phyloP scores from a whole-genome alignment of 2,888 invertebrate species.

The Camptogramma bilineatum region DNA sequence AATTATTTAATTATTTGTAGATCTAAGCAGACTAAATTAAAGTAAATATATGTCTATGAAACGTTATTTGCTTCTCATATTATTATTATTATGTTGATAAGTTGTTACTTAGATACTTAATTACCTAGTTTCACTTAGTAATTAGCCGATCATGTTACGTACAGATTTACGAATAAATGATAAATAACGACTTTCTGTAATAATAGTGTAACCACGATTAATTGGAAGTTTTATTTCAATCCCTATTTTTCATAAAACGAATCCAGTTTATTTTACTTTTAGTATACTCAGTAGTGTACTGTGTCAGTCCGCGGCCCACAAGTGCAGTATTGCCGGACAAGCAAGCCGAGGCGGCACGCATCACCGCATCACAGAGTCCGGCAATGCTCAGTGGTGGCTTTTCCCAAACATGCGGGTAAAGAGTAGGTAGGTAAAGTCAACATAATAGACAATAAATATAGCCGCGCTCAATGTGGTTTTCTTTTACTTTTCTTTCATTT shows the following conservation, averaged over 20 bases:
- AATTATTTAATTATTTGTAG: constrained; percentile 18
- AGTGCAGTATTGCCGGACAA: no score
- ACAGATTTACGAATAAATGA: constrained; percentile 11
- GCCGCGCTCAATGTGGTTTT: no score
- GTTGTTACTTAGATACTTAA: constrained; percentile 32
- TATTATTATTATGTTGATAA: constrained; percentile 27
- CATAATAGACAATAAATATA: no score
- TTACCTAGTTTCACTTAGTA: constrained; percentile 25
- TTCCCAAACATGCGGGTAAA: no score
- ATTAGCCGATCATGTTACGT: constrained; percentile 12
- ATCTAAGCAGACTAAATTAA: constrained; percentile 14
- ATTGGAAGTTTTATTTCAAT: constrained; percentile 15
- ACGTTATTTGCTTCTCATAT: constrained; percentile 23
- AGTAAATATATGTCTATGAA: constrained; percentile 1
- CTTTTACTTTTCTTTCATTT: no score
- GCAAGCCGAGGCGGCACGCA: no score
- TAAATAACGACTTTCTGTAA: constrained; percentile 14
- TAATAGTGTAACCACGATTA: constrained; percentile 17
- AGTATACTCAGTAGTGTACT: no score
- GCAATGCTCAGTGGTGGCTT: no score
- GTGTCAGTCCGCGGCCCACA: no score
- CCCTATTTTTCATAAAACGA: background rate
- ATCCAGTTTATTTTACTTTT: no score
- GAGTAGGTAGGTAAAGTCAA: no score
- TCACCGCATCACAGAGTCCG: no score